Base-by-base conservation (phyloP, 2,113 vertebrate genomes). In the Podilymbus podiceps region DNA sequence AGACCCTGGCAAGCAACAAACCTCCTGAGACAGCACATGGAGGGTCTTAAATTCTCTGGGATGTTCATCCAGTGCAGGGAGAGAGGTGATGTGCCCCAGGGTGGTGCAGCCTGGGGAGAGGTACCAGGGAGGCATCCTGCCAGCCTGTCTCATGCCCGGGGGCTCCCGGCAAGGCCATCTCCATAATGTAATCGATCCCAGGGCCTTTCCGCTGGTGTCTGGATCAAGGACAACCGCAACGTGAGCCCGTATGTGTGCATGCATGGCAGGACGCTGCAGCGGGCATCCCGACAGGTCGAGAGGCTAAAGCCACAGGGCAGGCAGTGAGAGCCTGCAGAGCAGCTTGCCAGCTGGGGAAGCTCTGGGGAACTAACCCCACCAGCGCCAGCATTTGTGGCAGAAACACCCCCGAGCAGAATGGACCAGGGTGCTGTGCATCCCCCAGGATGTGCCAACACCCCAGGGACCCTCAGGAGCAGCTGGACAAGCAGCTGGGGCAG, bases 81-180 rank as follows among this genome's bases (percentile, higher is more conserved):
- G 25, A 0, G 4, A 50, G 47, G 25, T 2, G 7, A 22, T 5
- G 38, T 18, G n/a, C 56, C 69, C 63, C 53, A 9, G 79, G 56
- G 5, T 3, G 31, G 24, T 7, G n/a, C 38, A 38, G 7, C 20
- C 0, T 0, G 52, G 72, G n/a, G 6, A 38, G 7, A 86, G 30
- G 52, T 44, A 30, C 5, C 3, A 3, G 21, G n/a, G 28, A 69
- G 27, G 1, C 3, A 7, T 30, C 31, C 58, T 1, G 0, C 2
- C 35, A 83, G 50, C 31, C 71, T 19, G 16, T 19, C 55, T 22
- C 10, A 8, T 15, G 6, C 12, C 23, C 0, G 0, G 49, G 52
- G 66, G 74, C 66, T 94, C 77, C 91, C 4, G 0, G 18, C 35
- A 13, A 14, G 74, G 60, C 69, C 49, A 12, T 76, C 78, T 85